Conservation (phyloP, 2,797 vertebrate species). For the Diglossa cyanea region DNA sequence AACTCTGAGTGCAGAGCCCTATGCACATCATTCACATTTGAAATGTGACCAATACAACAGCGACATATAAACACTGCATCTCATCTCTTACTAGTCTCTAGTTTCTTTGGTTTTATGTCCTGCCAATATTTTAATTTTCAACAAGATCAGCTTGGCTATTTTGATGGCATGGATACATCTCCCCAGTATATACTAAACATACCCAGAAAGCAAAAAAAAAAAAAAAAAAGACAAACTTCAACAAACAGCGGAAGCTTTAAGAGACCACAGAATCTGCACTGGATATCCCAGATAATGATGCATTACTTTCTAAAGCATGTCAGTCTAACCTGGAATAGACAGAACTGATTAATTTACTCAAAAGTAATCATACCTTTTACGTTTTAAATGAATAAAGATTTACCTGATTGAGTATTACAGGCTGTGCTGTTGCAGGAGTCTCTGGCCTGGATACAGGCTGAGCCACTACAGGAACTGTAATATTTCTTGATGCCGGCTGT, state of each 20-base stretch:
- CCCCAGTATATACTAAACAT: background rate
- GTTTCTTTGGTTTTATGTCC: background rate
- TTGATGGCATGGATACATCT: background rate
- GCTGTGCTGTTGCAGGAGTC: constrained; percentile 64
- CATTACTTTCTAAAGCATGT: background rate
- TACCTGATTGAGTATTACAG: constrained; percentile 78
- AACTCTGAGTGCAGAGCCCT: background rate
- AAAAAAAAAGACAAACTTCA: background rate
- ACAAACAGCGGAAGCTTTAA: background rate
- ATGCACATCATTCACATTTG: background rate
- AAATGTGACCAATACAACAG: background rate
- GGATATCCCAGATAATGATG: background rate
- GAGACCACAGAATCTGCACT: background rate
- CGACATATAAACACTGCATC: background rate
- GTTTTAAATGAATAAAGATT: background rate
- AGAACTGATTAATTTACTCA: background rate
- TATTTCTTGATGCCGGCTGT: constrained; percentile 53
- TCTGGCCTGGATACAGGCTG: constrained; percentile 61
- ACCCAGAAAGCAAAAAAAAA: background rate
- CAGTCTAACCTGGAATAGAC: background rate
- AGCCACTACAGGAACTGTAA: constrained; percentile 43
- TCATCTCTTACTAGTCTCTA: background rate
- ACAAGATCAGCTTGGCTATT: background rate
- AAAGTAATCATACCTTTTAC: background rate
- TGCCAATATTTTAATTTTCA: background rate